phyloP scores from a whole-genome alignment of 1,140 invertebrate species.

The Micrasema longulum region DNA sequence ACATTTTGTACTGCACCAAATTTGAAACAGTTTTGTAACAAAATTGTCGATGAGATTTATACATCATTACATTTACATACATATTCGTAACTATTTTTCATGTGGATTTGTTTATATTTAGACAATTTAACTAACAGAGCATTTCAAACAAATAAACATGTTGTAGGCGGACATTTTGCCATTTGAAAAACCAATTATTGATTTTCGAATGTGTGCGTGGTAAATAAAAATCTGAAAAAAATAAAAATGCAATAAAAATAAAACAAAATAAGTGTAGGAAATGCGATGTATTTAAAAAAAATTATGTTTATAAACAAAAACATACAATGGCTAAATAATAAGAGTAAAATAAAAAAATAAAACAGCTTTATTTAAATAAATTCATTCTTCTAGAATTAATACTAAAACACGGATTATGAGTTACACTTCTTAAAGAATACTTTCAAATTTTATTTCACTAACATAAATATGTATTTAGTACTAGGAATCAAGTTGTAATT shows the following conservation, averaged over 20 bases:
- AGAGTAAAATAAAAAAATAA: constrained; percentile 12
- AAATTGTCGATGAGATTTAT: no score
- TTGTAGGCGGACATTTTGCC: no score
- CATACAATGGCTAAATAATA: constrained; percentile 19
- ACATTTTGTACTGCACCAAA: constrained; percentile 30
- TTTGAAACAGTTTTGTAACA: not conserved
- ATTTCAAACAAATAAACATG: no score
- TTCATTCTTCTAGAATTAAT: constrained; percentile 18
- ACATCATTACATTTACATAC: no score
- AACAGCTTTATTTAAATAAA: constrained; percentile 4
- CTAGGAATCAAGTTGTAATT: no score
- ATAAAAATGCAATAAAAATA: constrained; percentile 7
- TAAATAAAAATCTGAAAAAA: constrained; percentile 1
- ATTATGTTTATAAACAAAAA: constrained; percentile 29
- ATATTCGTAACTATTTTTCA: no score
- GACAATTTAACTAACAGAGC: no score
- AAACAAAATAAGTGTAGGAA: constrained; percentile 23
- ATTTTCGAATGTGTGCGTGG: no score
- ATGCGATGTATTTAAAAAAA: constrained; percentile 31
- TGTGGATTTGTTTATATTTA: no score
- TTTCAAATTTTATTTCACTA: constrained; percentile 1
- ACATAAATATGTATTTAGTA: no score
- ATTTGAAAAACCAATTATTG: no score
- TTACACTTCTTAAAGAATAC: constrained; percentile 14
- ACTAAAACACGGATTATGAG: constrained; percentile 15